Evolutionary conservation across 1,140 invertebrate species (phyloP).

Genomic region (Mycetomoellerius zeteki): DNA sequence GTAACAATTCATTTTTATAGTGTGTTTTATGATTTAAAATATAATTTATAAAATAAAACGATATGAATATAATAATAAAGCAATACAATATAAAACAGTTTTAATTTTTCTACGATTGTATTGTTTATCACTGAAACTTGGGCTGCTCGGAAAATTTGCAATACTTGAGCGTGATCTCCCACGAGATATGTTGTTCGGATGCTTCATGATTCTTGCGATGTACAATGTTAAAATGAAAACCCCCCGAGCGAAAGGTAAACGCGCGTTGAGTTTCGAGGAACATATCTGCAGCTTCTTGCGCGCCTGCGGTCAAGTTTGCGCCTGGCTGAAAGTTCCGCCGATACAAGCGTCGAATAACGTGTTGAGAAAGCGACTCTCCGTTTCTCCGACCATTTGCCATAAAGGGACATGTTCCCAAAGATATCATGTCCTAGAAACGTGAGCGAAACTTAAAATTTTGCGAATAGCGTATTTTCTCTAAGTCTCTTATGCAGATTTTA

Average conservation of each 20-base stretch:
- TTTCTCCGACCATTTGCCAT: conserved; percentile 20
- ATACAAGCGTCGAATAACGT: conserved; percentile 55
- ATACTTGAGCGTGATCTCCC: conserved; percentile 18
- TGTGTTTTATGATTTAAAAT: background rate
- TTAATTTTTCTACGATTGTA: background rate
- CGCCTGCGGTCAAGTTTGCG: conserved; percentile 50
- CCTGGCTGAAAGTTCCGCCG: conserved; percentile 43
- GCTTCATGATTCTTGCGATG: conserved; percentile 6
- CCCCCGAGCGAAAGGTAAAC: conserved; percentile 58
- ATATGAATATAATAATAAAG: no score
- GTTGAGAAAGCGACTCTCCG: conserved; percentile 28
- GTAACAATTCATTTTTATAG: background rate
- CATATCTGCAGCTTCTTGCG: conserved; percentile 39
- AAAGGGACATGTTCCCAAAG: background rate
- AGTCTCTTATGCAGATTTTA: background rate
- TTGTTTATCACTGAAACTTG: conserved; percentile 17
- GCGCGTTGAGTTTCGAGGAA: conserved; percentile 35
- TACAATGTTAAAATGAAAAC: conserved; percentile 43
- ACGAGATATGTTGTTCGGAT: background rate
- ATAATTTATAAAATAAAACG: background rate
- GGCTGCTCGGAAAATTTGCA: background rate
- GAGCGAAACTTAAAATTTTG: conserved; percentile 18
- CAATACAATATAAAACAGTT: background rate
- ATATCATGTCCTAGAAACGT: background rate
- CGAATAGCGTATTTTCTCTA: background rate